A percentile compares a stretch with the other conserved stretches of the same genome.
Conservation (phyloP, 2,888 invertebrate genomes). For the Cerastis rubricosa region DNA sequence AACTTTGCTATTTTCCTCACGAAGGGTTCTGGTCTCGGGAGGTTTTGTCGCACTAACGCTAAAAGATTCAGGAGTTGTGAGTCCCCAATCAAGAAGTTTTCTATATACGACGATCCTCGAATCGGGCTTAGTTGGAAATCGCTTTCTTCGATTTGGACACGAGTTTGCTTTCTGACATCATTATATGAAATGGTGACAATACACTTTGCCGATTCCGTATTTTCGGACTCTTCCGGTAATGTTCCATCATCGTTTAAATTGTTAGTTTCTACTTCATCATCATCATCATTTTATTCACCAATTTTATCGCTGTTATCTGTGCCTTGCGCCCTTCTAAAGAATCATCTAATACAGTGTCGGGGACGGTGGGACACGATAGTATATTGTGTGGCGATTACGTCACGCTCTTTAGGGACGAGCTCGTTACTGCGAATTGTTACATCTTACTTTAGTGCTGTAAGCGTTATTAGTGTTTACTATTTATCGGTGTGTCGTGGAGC, state of each 20-base stretch:
- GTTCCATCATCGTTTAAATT: neutral
- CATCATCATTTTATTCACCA: neutral
- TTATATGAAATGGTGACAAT: constrained; percentile 1
- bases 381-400: constrained; percentile 70
- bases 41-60: constrained; percentile 67
- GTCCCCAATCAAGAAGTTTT: constrained; percentile 70
- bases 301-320: constrained; percentile 43
- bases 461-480: constrained; percentile 69
- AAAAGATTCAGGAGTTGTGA: constrained; percentile 70
- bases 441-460: constrained; percentile 69
- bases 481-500: constrained; percentile 60
- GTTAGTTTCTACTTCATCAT: neutral
- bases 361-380: constrained; percentile 67
- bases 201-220: neutral
- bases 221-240: neutral
- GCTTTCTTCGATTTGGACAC: constrained; percentile 32
- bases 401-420: constrained; percentile 66
- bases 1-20: constrained; percentile 71
- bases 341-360: constrained; percentile 70
- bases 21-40: constrained; percentile 68
- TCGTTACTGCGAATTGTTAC: constrained; percentile 72
- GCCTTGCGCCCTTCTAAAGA: constrained; percentile 66
- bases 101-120: constrained; percentile 38
- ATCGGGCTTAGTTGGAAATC: constrained; percentile 39
- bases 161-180: constrained; percentile 39